Evolutionary conservation across 1,140 invertebrate genomes (phyloP), one percentile per base, ranked within the genome.

Genomic region (Eueides isabella): DNA sequence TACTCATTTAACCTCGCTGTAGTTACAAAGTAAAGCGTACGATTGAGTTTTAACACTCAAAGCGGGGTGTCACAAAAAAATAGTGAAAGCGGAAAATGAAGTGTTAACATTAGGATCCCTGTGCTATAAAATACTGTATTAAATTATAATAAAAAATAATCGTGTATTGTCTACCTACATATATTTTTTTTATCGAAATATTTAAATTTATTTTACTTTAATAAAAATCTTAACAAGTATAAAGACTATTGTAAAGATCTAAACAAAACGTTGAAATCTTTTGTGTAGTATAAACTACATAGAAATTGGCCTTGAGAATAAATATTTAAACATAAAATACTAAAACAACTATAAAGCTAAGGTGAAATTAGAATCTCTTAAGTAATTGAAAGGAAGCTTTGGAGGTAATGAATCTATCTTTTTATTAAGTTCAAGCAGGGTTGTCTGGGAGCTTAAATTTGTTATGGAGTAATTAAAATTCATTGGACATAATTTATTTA

Each of bases 341-440:
- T 68, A 48, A 70, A 72, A 44, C 55, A 66, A 69, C 67, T 61
- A 73, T 70, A 64, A 62, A 62, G 61, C 38, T 41, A 76, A 81
- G 79, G 76, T 78, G 75, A 72, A 81, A 79, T 82, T 77, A 31
- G 38, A 66, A 19, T 26, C 35, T 35, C 38, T 35, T 66, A 55
- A 55, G 71, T 66, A 66, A 69, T 69, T 69, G 67, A 68, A 48
- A 19, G 41, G 41, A 48, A 48, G 48, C 48, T 23, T 55, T 55
- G 48, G 5, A 55, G 19, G 26, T 26, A 55, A 55, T 55, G 48
- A 55, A 2, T 55, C 48, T 55, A 19, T 55, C 48, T 55, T 23
- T 55, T 55, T 55, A 55, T 55, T 44, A 7, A 44, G 41, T n/a
- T 6, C 2, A 16, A 44, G n/a, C n/a, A 44, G 5, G 6, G 41